These are phyloP conservation scores for Hyaena hyaena DNA, from an alignment of 2,113 vertebrate genomes.

Conservation along the genomic window DNA sequence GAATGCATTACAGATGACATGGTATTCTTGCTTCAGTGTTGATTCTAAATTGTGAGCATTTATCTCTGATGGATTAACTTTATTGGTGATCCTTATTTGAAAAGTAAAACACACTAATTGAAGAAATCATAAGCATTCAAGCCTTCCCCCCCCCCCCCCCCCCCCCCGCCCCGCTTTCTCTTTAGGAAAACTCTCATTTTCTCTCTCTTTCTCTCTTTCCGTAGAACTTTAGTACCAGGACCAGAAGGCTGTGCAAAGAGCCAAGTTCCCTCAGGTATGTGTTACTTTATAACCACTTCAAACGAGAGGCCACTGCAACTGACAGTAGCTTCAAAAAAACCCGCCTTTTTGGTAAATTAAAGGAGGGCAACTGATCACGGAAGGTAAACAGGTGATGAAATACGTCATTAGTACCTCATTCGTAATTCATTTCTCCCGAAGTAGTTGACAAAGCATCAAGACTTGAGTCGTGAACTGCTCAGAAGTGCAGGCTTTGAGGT, in stretches of 20 bases:
- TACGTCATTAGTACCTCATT: slow-evolving; percentile 87
- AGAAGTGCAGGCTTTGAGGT: slow-evolving; percentile 87
- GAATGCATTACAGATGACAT: accelerated
- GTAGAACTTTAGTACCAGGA: slow-evolving; percentile 66
- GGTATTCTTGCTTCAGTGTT: not conserved
- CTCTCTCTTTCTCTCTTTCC: not conserved
- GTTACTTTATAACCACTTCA: slow-evolving; percentile 82
- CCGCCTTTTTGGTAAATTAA: slow-evolving; percentile 81
- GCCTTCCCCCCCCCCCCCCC: not conserved
- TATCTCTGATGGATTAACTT: not conserved
- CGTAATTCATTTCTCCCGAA: slow-evolving; percentile 85
- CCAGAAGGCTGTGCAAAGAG: slow-evolving; percentile 67
- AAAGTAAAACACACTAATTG: not conserved
- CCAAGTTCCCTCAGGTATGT: slow-evolving; percentile 65
- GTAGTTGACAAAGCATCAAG: slow-evolving; percentile 86
- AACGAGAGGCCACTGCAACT: slow-evolving; percentile 80
- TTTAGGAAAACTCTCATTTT: slow-evolving; percentile 50
- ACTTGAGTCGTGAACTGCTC: slow-evolving; percentile 83
- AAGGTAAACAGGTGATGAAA: slow-evolving; percentile 88
- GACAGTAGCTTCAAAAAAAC: slow-evolving; percentile 83
- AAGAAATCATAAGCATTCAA: not conserved
- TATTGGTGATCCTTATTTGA: not conserved
- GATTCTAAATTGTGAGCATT: not conserved
- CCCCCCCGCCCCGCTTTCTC: not conserved
- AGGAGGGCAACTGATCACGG: slow-evolving; percentile 80